Conservation (phyloP, 2,888 invertebrate species). For the Calameuta pallipes region DNA sequence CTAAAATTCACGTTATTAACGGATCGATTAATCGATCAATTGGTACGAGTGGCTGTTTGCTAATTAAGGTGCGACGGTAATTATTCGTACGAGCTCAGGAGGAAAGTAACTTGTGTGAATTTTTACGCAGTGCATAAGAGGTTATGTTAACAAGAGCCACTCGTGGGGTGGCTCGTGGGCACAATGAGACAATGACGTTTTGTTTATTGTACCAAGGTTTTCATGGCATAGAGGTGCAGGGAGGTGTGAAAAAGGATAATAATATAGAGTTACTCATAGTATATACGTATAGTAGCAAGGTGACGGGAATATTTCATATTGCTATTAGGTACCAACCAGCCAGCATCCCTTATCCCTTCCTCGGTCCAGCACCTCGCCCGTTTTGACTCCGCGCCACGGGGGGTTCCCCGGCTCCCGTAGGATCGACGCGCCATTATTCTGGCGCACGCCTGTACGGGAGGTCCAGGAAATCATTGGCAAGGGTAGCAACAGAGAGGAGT, state of each 20-base stretch:
- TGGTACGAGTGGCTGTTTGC: not conserved
- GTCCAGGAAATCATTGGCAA: constrained; percentile 42
- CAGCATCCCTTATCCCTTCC: constrained; percentile 35
- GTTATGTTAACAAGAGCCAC: not conserved
- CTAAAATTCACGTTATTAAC: not conserved
- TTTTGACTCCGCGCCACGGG: constrained; percentile 25
- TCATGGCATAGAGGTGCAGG: constrained; percentile 50
- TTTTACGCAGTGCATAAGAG: not conserved
- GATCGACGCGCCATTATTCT: constrained; percentile 15
- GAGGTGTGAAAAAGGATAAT: constrained; percentile 66
- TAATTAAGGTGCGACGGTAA: not conserved
- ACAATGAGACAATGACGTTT: constrained; percentile 56
- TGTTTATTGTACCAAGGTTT: constrained; percentile 51
- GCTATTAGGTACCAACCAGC: constrained; percentile 34
- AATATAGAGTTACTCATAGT: constrained; percentile 62
- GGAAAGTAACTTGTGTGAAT: not conserved
- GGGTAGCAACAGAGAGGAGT: constrained; percentile 13
- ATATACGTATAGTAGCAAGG: constrained; percentile 26
- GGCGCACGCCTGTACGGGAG: constrained; percentile 29
- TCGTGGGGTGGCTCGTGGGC: constrained; percentile 12
- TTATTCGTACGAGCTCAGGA: not conserved
- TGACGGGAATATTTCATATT: constrained; percentile 51
- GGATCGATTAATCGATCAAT: not conserved
- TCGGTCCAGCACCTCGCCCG: constrained; percentile 33
- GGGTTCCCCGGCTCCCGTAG: constrained; percentile 23